phyloP scores from a whole-genome alignment of 92 coral and sea anemone genomes.

The Epizoanthus stellaris region DNA sequence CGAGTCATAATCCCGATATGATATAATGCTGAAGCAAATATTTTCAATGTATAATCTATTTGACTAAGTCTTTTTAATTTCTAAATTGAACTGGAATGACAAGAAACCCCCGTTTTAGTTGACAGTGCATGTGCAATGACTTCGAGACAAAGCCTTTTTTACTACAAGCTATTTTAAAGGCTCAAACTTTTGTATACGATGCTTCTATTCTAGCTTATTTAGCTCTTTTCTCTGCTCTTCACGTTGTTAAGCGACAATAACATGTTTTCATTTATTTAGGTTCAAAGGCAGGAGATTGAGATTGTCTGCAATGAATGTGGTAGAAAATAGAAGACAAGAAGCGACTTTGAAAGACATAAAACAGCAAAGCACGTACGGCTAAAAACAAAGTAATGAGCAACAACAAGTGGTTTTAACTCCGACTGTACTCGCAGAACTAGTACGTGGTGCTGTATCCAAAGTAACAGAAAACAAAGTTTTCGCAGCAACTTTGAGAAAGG shows the following conservation, averaged over 20 bases:
- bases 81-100: too few relatives aligned
- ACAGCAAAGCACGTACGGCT: slow-evolving; percentile 56
- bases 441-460: slow-evolving; percentile 33
- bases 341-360: slow-evolving; percentile 54
- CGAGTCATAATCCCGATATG: too few relatives aligned
- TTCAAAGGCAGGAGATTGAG: slow-evolving; percentile 42
- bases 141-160: too few relatives aligned
- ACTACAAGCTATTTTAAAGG: not conserved
- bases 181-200: not conserved
- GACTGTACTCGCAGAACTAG: slow-evolving; percentile 30
- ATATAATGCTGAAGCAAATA: too few relatives aligned
- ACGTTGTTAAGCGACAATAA: slow-evolving; percentile 3
- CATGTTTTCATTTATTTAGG: slow-evolving; percentile 21
- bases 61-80: too few relatives aligned
- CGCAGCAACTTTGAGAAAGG: slow-evolving; percentile 34
- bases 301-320: slow-evolving; percentile 43
- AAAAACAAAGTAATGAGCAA: slow-evolving; percentile 29
- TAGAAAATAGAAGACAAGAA: slow-evolving; percentile 58
- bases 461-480: slow-evolving; percentile 41
- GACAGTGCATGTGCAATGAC: too few relatives aligned
- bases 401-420: slow-evolving; percentile 18
- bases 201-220: not conserved
- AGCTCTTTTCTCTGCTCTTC: not conserved
- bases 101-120: too few relatives aligned
- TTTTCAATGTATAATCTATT: too few relatives aligned